phyloP scores from a whole-genome alignment of 2,888 invertebrate species.

The Cheiracanthium punctorium region DNA sequence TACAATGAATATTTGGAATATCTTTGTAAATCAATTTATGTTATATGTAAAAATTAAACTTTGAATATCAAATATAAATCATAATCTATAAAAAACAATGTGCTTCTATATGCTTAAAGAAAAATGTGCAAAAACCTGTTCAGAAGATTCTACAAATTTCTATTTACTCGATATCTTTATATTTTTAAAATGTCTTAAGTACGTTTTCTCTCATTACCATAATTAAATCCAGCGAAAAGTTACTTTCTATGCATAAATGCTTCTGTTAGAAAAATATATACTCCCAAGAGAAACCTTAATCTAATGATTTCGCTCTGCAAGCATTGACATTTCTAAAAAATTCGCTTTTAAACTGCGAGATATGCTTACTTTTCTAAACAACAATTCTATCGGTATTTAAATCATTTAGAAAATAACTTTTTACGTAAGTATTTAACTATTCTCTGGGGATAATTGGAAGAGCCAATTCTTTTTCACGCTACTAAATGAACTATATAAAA shows the following conservation, averaged over 20 bases:
- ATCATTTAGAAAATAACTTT: background rate
- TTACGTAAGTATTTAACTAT: background rate
- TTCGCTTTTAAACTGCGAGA: background rate
- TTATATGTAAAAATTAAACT: no score
- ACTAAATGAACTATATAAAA: background rate
- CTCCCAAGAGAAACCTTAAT: background rate
- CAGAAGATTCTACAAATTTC: no score
- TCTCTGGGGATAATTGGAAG: background rate
- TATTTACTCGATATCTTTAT: no score
- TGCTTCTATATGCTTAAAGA: no score
- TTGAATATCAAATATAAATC: no score
- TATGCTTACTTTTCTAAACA: background rate
- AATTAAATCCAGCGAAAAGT: background rate
- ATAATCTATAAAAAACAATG: no score
- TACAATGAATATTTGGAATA: no score
- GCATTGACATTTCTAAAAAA: background rate
- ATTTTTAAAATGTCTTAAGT: no score
- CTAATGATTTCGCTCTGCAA: background rate
- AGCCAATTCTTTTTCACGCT: background rate
- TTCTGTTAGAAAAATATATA: background rate
- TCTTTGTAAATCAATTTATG: no score
- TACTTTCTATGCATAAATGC: background rate
- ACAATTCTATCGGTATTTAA: slow-evolving; percentile 1
- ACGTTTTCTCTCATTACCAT: background rate
- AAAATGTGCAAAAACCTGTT: no score